Evolutionary conservation across 2,888 invertebrate genomes (phyloP).

Genomic region (Prenolepis imparis): DNA sequence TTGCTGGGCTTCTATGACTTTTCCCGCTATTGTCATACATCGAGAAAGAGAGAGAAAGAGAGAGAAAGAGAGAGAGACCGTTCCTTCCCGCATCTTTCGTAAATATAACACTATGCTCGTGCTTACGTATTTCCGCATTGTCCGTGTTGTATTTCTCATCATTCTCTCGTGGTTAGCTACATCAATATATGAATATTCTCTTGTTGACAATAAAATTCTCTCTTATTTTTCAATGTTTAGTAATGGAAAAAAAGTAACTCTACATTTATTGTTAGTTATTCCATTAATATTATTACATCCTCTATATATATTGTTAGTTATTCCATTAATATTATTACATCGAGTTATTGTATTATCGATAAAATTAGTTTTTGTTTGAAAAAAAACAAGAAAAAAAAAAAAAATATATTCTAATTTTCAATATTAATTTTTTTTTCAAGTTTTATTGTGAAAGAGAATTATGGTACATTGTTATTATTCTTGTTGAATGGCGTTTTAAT

Average conservation of each 20-base stretch:
- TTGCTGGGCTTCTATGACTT: neutral
- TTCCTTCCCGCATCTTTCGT: conserved; percentile 4
- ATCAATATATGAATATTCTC: neutral
- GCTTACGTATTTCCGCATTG: conserved; percentile 18
- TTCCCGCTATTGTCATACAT: conserved; percentile 18
- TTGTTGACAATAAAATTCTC: neutral
- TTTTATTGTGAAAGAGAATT: neutral
- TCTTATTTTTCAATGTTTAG: neutral
- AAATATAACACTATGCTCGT: conserved; percentile 1
- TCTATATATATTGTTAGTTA: neutral
- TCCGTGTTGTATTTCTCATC: neutral
- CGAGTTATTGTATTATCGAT: neutral
- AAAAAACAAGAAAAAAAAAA: neutral
- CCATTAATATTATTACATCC: neutral
- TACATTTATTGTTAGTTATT: neutral
- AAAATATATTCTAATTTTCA: neutral
- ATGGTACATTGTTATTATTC: neutral
- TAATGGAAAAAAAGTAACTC: neutral
- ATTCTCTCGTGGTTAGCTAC: neutral
- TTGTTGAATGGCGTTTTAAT: conserved; percentile 7
- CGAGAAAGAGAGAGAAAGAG: too few relatives aligned
- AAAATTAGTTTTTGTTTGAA: neutral
- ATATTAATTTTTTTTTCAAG: conserved; percentile 1
- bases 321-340: neutral
- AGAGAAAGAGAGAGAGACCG: conserved; percentile 9